Percentiles rank a stretch among this genome's conserved stretches.
These are phyloP conservation scores for Orthosia gracilis DNA, from an alignment of 2,888 invertebrate species.

Conservation along the genomic window DNA sequence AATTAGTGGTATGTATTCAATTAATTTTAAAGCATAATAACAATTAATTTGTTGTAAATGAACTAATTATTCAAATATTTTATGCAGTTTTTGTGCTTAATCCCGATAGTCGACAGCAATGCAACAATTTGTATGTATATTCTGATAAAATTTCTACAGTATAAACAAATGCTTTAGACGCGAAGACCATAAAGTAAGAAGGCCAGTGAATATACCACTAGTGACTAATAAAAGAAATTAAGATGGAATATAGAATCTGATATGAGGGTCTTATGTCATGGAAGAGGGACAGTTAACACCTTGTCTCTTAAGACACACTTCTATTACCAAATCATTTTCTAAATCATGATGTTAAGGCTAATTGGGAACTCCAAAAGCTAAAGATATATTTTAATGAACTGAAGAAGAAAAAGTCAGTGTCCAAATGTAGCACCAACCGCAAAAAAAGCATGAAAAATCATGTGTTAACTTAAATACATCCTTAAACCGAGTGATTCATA, in stretches of 20 bases:
- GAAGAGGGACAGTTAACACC: neutral
- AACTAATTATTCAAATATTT: neutral
- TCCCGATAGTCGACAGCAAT: neutral
- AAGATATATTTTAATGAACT: neutral
- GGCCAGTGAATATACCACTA: neutral
- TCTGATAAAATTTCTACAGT: neutral
- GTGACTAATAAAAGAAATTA: neutral
- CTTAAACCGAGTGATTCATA: constrained; percentile 43
- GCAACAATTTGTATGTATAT: constrained; percentile 3
- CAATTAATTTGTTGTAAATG: constrained; percentile 16
- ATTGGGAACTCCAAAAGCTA: neutral
- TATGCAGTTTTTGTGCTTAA: constrained; percentile 20
- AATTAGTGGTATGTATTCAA: constrained; percentile 60
- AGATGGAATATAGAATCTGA: neutral
- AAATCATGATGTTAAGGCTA: neutral
- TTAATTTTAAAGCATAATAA: constrained; percentile 46
- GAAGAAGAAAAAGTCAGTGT: neutral
- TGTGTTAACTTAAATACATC: constrained; percentile 23
- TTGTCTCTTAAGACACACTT: neutral
- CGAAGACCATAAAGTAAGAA: neutral
- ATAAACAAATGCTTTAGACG: neutral
- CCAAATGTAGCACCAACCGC: neutral
- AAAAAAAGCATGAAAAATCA: constrained; percentile 9
- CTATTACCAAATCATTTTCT: neutral
- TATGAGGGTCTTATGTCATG: neutral